These are phyloP conservation scores for Chaenocephalus aceratus DNA, from an alignment of 2,113 vertebrate genomes.

Conservation along the genomic window DNA sequence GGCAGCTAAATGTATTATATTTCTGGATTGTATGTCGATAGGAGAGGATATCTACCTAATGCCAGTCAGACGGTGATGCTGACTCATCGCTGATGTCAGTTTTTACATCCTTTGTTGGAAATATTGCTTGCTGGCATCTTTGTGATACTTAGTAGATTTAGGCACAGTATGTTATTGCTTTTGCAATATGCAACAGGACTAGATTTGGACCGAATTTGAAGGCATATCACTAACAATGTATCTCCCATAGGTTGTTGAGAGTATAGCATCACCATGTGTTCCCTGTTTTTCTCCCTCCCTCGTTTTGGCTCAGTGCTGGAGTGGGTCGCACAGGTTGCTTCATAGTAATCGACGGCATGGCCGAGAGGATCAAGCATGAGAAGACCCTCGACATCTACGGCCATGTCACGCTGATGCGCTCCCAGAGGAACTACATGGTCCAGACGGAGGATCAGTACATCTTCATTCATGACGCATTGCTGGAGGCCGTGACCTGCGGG, in stretches of 20 bases:
- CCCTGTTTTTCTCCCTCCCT: neutral
- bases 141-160: constrained; percentile 54
- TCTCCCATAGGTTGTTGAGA: constrained; percentile 10
- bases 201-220: constrained; percentile 31
- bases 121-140: constrained; percentile 67
- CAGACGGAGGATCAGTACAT: constrained; percentile 99
- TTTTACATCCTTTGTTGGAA: constrained; percentile 64
- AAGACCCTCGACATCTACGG: constrained; percentile 98
- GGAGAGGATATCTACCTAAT: constrained; percentile 63
- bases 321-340: constrained; percentile 98
- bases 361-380: constrained; percentile 98
- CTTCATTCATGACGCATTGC: constrained; percentile 97
- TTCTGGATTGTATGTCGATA: constrained; percentile 68
- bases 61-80: constrained; percentile 60
- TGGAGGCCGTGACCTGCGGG: constrained; percentile 97
- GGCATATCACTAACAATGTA: neutral
- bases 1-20: constrained; percentile 71
- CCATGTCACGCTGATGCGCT: constrained; percentile 98
- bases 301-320: constrained; percentile 88
- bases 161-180: constrained; percentile 21
- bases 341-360: constrained; percentile 98
- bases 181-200: constrained; percentile 2
- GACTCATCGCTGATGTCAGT: constrained; percentile 72
- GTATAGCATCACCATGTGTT: constrained; percentile 25
- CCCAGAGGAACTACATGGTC: constrained; percentile 99